A percentile compares a stretch with the other conserved stretches of the same genome.
phyloP scores from a whole-genome alignment of 2,797 vertebrate genomes.

The Columba guinea region DNA sequence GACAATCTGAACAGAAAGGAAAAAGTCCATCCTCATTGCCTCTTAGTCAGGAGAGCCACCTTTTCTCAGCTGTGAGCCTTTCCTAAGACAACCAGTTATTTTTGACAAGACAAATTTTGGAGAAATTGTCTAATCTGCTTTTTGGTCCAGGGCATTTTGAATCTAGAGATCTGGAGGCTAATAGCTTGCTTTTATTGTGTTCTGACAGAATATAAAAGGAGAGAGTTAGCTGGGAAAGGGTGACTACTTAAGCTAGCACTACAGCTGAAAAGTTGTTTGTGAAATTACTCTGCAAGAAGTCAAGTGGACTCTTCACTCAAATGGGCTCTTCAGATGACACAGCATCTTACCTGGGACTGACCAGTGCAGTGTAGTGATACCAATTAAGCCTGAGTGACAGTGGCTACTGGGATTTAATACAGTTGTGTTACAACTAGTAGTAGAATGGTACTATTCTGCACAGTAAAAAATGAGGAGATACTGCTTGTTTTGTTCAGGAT shows the following conservation, averaged over 20 bases:
- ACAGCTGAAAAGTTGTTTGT: not conserved
- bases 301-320: constrained; percentile 27
- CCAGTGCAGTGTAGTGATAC: not conserved
- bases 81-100: not conserved
- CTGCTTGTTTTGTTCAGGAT: not conserved
- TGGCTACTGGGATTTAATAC: not conserved
- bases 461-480: not conserved
- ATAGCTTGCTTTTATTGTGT: not conserved
- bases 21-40: not conserved
- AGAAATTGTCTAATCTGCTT: not conserved
- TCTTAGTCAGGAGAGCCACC: not conserved
- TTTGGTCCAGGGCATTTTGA: not conserved
- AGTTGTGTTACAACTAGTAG: not conserved
- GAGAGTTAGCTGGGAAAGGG: not conserved
- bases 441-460: not conserved
- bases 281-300: constrained; percentile 2
- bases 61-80: not conserved
- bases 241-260: not conserved
- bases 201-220: not conserved
- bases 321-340: not conserved
- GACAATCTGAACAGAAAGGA: not conserved
- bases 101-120: not conserved
- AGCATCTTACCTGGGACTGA: not conserved
- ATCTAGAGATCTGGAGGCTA: not conserved
- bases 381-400: not conserved